phyloP scores from a whole-genome alignment of 2,113 vertebrate species.

The Peromyscus californicus region DNA sequence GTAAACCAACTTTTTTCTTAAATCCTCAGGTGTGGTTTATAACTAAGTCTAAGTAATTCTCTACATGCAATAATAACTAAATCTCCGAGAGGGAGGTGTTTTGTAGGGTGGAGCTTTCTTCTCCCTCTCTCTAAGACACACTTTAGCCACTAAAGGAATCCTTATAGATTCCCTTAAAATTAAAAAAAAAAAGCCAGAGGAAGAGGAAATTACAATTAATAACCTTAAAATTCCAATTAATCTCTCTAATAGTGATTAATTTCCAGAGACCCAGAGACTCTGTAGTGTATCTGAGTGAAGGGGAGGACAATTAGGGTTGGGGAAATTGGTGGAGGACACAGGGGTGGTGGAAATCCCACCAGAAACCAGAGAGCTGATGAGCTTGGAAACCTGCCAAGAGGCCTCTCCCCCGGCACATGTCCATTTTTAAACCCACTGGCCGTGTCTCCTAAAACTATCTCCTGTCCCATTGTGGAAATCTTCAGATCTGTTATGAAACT shows the following conservation, averaged over 20 bases:
- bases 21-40: constrained; percentile 59
- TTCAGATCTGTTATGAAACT: background rate
- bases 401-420: background rate
- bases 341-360: constrained; percentile 59
- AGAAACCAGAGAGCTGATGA: constrained; percentile 64
- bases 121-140: background rate
- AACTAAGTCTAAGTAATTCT: constrained; percentile 79
- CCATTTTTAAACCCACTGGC: constrained; percentile 47
- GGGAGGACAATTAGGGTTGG: constrained; percentile 78
- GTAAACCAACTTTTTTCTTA: constrained; percentile 63
- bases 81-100: constrained; percentile 63
- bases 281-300: constrained; percentile 58
- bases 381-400: constrained; percentile 60
- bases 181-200: constrained; percentile 72
- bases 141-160: constrained; percentile 45
- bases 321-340: constrained; percentile 72
- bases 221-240: constrained; percentile 81
- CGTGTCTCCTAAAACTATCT: constrained; percentile 35
- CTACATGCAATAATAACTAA: constrained; percentile 62
- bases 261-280: constrained; percentile 76
- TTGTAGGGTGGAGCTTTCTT: background rate
- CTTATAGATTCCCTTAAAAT: constrained; percentile 74
- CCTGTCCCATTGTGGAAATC: constrained; percentile 19
- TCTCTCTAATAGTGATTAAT: constrained; percentile 84
- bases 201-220: constrained; percentile 81